phyloP scores from a whole-genome alignment of 2,797 vertebrate species.

The Alfaro cultratus region DNA sequence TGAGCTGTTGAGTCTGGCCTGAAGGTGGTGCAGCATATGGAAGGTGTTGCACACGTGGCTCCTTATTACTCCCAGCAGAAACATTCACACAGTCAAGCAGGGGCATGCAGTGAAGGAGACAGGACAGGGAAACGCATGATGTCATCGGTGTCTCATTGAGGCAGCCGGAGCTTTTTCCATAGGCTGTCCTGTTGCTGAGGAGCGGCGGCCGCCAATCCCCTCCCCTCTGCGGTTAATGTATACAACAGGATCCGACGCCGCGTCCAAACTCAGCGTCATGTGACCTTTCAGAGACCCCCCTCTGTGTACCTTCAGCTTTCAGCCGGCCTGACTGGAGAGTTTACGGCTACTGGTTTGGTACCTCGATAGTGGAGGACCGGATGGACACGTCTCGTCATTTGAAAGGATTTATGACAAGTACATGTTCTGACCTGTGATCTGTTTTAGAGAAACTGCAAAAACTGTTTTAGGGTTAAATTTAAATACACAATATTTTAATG shows the following conservation, averaged over 20 bases:
- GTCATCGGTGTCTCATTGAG: constrained; percentile 78
- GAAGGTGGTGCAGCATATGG: constrained; percentile 74
- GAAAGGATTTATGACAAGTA: constrained; percentile 44
- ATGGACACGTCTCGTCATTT: constrained; percentile 54
- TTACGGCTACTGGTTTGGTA: constrained; percentile 58
- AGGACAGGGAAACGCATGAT: constrained; percentile 68
- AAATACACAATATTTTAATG: not conserved
- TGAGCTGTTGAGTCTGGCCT: constrained; percentile 64
- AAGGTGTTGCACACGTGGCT: constrained; percentile 7
- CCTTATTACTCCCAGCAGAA: constrained; percentile 25
- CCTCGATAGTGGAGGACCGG: constrained; percentile 55
- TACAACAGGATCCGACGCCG: constrained; percentile 73
- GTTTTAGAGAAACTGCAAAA: not conserved
- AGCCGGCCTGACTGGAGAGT: constrained; percentile 43
- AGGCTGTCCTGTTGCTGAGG: constrained; percentile 84
- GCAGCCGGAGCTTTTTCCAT: constrained; percentile 76
- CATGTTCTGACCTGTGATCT: constrained; percentile 44
- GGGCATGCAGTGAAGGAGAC: constrained; percentile 42
- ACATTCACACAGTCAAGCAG: constrained; percentile 16
- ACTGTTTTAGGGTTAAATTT: not conserved
- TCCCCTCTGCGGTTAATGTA: constrained; percentile 71
- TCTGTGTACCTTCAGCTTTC: constrained; percentile 26
- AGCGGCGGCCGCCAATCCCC: constrained; percentile 78
- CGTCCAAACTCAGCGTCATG: constrained; percentile 76
- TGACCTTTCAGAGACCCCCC: constrained; percentile 45